phyloP scores from a whole-genome alignment of 2,113 vertebrate species.

The Sorex fumeus region DNA sequence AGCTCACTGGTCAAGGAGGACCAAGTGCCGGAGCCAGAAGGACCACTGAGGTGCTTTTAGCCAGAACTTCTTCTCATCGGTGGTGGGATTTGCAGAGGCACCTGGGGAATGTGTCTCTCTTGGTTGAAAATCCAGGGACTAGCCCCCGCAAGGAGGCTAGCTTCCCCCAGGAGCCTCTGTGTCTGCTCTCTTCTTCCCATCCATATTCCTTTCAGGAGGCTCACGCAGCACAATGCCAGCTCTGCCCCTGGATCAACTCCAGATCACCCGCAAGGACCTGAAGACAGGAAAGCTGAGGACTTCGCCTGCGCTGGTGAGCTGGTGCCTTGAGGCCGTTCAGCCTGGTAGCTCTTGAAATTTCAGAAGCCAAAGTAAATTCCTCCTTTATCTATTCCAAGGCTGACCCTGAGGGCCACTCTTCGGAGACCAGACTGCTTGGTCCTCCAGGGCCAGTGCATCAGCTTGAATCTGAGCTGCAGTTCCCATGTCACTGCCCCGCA shows the following conservation, averaged over 20 bases:
- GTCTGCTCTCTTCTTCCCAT: conserved; percentile 72
- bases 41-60: not conserved
- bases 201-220: conserved; percentile 79
- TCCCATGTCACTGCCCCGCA: conserved; percentile 39
- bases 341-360: conserved; percentile 51
- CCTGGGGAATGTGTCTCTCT: not conserved
- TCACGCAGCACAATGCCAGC: conserved; percentile 86
- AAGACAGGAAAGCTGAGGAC: conserved; percentile 91
- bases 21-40: not conserved
- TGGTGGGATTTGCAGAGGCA: not conserved
- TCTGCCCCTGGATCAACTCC: conserved; percentile 94
- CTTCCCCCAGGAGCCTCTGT: conserved; percentile 27
- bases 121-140: not conserved
- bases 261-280: conserved; percentile 91
- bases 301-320: conserved; percentile 94
- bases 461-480: conserved; percentile 55
- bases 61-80: not conserved
- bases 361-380: conserved; percentile 72
- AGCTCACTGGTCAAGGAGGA: not conserved
- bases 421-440: conserved; percentile 6
- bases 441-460: not conserved
- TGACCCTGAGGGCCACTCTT: conserved; percentile 31
- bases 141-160: not conserved
- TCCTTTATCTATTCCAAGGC: conserved; percentile 63
- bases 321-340: conserved; percentile 55